A percentile compares a stretch with the other conserved stretches of the same genome.
These are phyloP conservation scores for Ptyas mucosa DNA, from an alignment of 2,113 vertebrate genomes.

Conservation along the genomic window DNA sequence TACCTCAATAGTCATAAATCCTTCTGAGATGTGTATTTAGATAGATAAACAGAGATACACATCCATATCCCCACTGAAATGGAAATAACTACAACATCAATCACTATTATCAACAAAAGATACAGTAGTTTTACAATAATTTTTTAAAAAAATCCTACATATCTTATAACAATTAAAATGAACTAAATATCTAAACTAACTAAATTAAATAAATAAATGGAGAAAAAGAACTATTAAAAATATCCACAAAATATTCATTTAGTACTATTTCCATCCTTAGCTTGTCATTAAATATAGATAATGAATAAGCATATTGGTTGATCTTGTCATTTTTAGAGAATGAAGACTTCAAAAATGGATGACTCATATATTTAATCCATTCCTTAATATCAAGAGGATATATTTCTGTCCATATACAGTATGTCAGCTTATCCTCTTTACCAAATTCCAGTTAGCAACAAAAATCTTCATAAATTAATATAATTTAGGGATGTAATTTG, in stretches of 20 bases:
- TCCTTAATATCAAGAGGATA: neutral
- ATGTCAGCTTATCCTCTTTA: neutral
- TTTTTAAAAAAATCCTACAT: neutral
- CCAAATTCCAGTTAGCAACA: neutral
- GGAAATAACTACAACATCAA: neutral
- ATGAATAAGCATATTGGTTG: neutral
- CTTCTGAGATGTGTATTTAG: neutral
- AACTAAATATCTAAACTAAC: neutral
- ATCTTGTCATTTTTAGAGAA: neutral
- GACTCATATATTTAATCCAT: neutral
- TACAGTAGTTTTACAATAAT: neutral
- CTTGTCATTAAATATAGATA: neutral
- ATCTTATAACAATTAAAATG: neutral
- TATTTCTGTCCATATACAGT: neutral
- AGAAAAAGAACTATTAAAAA: neutral
- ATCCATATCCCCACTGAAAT: neutral
- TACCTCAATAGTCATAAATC: neutral
- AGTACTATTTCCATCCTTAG: neutral
- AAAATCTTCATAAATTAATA: neutral
- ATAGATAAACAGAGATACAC: neutral
- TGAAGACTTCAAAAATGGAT: neutral
- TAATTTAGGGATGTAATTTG: neutral
- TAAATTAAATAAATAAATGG: neutral
- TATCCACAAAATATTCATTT: neutral
- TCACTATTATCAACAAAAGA: neutral